A percentile compares a stretch with the other conserved stretches of the same genome.
phyloP scores from a whole-genome alignment of 2,113 vertebrate species.

The Eretmochelys imbricata region DNA sequence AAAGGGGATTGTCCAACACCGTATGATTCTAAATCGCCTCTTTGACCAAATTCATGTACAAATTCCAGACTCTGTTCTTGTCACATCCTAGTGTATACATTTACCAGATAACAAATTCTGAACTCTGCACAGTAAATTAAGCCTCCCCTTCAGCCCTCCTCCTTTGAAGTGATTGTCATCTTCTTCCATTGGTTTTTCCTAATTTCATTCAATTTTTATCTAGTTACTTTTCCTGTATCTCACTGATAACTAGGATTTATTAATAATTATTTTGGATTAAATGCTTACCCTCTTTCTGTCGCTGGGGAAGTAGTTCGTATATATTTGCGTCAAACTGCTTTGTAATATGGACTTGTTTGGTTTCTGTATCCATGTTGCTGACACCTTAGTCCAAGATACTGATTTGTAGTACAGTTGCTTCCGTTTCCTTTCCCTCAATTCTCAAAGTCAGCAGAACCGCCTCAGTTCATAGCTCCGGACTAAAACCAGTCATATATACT shows the following conservation, averaged over 20 bases:
- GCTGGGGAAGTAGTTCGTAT: background rate
- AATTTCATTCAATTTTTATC: background rate
- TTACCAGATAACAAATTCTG: background rate
- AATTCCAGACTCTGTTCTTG: background rate
- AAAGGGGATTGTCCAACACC: background rate
- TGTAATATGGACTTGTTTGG: background rate
- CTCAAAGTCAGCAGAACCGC: background rate
- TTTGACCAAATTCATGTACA: background rate
- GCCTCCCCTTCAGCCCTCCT: rapidly evolving
- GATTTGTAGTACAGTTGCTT: background rate
- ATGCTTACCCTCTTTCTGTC: background rate
- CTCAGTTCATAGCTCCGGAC: background rate
- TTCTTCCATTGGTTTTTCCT: background rate
- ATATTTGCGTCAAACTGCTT: background rate
- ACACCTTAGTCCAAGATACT: background rate
- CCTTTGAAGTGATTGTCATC: background rate
- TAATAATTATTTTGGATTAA: rapidly evolving
- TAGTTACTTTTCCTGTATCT: background rate
- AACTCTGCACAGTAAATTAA: background rate
- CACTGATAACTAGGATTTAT: background rate
- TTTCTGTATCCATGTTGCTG: rapidly evolving
- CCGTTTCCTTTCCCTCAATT: background rate
- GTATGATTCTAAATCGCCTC: background rate
- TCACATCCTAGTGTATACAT: background rate
- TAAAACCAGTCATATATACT: background rate